These are phyloP conservation scores for Tragelaphus scriptus DNA, from an alignment of 2,113 vertebrate species.

Conservation along the genomic window DNA sequence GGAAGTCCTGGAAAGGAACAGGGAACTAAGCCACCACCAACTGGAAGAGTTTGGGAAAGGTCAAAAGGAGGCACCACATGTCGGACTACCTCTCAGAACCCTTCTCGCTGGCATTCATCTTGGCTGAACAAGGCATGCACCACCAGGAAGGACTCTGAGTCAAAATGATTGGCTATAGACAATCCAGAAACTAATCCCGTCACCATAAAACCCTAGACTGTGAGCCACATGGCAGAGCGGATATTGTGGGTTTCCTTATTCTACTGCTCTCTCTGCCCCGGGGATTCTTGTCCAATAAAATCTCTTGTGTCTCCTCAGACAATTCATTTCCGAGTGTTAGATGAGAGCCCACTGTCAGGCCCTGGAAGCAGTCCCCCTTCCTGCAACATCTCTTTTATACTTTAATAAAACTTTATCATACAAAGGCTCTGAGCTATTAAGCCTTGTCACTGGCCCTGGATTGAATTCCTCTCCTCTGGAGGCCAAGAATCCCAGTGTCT, in stretches of 20 bases:
- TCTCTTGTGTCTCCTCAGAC: not conserved
- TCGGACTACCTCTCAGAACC: not conserved
- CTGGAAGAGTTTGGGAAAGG: not conserved
- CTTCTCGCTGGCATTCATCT: not conserved
- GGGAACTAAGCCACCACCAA: not conserved
- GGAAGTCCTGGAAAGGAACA: not conserved
- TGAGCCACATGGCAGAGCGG: not conserved
- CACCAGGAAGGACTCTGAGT: not conserved
- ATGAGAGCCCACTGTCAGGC: not conserved
- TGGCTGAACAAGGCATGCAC: not conserved
- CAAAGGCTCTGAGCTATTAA: not conserved
- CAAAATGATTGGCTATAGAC: not conserved
- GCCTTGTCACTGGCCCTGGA: not conserved
- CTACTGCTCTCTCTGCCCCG: not conserved
- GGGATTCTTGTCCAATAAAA: not conserved
- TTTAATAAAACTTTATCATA: not conserved
- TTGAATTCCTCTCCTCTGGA: not conserved
- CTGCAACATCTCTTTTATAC: not conserved
- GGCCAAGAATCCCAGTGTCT: not conserved
- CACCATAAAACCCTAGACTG: not conserved
- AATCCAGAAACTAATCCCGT: rapidly evolving
- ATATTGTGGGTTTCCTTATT: not conserved
- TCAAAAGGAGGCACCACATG: not conserved
- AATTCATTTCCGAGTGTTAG: not conserved
- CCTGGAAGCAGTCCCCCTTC: not conserved